Base-by-base conservation (phyloP, 2,797 vertebrate species). In the Semotilus atromaculatus region DNA sequence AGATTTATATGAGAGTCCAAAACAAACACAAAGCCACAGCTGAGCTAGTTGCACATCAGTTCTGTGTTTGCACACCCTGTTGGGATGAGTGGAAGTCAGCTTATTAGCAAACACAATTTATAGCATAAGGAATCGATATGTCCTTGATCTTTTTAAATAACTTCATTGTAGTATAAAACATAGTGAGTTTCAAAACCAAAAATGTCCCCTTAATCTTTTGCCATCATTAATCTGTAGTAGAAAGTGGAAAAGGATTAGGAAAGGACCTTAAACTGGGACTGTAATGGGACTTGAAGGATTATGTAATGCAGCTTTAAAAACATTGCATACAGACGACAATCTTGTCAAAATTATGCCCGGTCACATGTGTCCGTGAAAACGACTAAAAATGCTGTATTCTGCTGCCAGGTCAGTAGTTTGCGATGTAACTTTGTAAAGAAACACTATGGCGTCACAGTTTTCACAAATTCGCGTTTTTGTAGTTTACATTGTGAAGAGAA, bases 1-100 rank as follows among this genome's bases (percentile, higher is more conserved):
- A 53, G 70, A 68, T 40, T 45, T 66, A 81, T 64, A 40, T 82
- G 45, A 84, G 74, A 51, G 73, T 48, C 81, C 21, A 85, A 86
- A 76, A 81, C 85, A 81, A 85, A 87, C 76, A 77, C 67, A 36
- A 88, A 75, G 72, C 70, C 53, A 76, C 80, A 82, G 72, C 62
- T 58, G 5, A n/a, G 40, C 76, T 83, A n/a, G 40, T 53, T 74
- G 72, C 6, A 4, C 11, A 1, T 55, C 72, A 55, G 48, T 1
- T 55, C 73, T n/a, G 21, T 55, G 21, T 36, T 31, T 1, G 2
- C 26, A 51, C 45, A 31, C 45, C 71, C 71, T 75, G 48, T 51
- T 75, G 48, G 31, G 73, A 75, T 7, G 29, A 74, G 31, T 36
- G 6, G n/a, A 55, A 75, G 48, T 7, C 19, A 75, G 10, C 19